These are phyloP conservation scores for Muschampia plurimacula DNA, from an alignment of 2,888 invertebrate genomes.

Conservation along the genomic window DNA sequence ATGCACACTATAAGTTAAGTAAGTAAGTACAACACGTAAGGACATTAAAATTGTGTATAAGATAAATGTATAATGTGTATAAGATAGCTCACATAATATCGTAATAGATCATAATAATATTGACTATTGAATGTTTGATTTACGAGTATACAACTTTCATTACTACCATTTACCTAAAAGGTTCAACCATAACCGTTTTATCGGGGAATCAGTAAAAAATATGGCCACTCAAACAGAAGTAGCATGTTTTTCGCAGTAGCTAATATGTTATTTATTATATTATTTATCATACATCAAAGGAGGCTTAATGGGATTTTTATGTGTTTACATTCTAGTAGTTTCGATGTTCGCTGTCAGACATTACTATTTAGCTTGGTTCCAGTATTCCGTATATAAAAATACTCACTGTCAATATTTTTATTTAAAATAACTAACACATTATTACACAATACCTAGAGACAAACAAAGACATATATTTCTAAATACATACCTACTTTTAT, in stretches of 20 bases:
- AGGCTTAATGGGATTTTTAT: constrained; percentile 51
- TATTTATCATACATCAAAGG: constrained; percentile 48
- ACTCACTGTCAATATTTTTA: too few species aligned
- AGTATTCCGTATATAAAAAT: constrained; percentile 8
- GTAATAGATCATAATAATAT: background rate
- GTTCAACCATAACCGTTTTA: constrained; percentile 9
- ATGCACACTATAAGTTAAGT: too few species aligned
- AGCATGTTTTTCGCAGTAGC: constrained; percentile 46
- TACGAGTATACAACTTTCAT: background rate
- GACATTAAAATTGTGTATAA: too few species aligned
- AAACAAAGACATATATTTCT: too few species aligned
- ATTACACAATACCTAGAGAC: too few species aligned
- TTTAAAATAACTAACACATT: too few species aligned
- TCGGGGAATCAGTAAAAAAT: constrained; percentile 25
- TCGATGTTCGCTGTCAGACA: constrained; percentile 10
- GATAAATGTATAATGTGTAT: background rate
- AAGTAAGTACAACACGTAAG: too few species aligned
- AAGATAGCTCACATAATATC: background rate
- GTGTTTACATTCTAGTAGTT: constrained; percentile 42
- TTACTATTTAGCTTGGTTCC: constrained; percentile 15
- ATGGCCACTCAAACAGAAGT: constrained; percentile 31
- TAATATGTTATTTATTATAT: constrained; percentile 52
- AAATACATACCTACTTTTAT: too few species aligned
- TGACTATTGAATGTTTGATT: background rate
- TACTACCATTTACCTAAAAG: background rate